Conservation (phyloP, 1,140 invertebrate genomes). For the Aphidius ervi region DNA sequence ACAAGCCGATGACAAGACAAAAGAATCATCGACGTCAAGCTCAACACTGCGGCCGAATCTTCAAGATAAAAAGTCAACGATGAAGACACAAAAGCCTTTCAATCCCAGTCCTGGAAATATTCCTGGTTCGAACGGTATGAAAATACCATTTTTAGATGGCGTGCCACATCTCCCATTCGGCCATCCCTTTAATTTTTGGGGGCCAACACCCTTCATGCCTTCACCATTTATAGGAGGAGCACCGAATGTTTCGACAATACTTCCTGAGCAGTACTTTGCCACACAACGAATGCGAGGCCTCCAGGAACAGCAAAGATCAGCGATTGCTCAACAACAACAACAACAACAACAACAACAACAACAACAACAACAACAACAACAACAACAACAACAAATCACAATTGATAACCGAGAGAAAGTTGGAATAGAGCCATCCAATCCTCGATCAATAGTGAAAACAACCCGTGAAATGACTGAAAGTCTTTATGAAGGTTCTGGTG, state of each 20-base stretch:
- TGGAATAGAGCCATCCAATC: conserved; percentile 39
- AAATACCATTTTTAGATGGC: conserved; percentile 59
- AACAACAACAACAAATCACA: conserved; percentile 28
- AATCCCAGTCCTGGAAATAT: conserved; percentile 54
- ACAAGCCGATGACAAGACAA: conserved; percentile 50
- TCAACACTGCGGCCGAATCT: conserved; percentile 48
- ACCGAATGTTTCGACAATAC: conserved; percentile 53
- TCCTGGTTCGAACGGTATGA: conserved; percentile 62
- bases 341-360: conserved; percentile 9
- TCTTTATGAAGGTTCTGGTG: conserved; percentile 59
- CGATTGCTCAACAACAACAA: conserved; percentile 28
- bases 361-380: conserved; percentile 20
- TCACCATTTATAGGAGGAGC: conserved; percentile 54
- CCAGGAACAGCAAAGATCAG: conserved; percentile 62
- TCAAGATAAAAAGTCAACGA: conserved; percentile 55
- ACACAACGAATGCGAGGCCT: conserved; percentile 76
- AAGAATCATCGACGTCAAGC: conserved; percentile 45
- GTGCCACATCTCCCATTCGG: conserved; percentile 60
- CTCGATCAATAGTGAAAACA: conserved; percentile 52
- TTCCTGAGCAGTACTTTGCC: conserved; percentile 69
- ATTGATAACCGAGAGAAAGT: conserved; percentile 21
- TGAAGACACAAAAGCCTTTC: conserved; percentile 60
- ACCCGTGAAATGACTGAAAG: conserved; percentile 60
- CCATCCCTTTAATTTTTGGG: conserved; percentile 56
- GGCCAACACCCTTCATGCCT: conserved; percentile 65